Evolutionary conservation across 2,113 vertebrate species (phyloP).

Genomic region (Panurus biarmicus): DNA sequence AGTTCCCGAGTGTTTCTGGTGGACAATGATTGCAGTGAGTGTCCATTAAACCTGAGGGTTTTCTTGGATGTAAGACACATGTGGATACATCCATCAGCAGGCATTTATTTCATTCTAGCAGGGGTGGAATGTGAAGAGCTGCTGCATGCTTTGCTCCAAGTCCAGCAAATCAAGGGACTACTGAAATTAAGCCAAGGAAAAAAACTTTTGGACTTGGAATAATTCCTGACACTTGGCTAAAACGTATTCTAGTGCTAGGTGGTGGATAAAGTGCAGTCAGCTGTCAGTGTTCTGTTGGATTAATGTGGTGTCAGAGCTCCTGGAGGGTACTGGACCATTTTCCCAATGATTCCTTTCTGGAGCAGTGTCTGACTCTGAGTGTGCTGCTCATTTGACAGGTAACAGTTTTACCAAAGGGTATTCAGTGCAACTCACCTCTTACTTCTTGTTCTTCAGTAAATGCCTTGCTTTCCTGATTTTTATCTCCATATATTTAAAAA

Average conservation of each 20-base stretch:
- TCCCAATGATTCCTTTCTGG: background rate
- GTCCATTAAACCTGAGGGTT: background rate
- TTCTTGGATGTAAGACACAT: background rate
- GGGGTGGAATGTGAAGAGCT: background rate
- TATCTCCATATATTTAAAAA: background rate
- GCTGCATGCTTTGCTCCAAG: background rate
- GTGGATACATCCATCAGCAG: background rate
- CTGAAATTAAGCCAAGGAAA: background rate
- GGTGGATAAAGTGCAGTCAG: background rate
- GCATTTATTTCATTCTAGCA: background rate
- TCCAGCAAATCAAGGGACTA: background rate
- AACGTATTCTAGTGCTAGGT: accelerated
- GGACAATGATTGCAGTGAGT: background rate
- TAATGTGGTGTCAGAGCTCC: background rate
- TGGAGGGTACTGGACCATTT: background rate
- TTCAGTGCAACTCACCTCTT: background rate
- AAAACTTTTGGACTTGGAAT: background rate
- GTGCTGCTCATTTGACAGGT: background rate
- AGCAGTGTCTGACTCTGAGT: background rate
- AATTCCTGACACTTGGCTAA: background rate
- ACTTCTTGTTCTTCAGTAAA: background rate
- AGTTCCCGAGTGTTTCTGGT: background rate
- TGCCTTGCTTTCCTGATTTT: background rate
- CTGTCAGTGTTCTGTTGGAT: background rate
- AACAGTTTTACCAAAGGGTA: background rate